phyloP scores from a whole-genome alignment of 2,113 vertebrate genomes.

The Silurus asotus region DNA sequence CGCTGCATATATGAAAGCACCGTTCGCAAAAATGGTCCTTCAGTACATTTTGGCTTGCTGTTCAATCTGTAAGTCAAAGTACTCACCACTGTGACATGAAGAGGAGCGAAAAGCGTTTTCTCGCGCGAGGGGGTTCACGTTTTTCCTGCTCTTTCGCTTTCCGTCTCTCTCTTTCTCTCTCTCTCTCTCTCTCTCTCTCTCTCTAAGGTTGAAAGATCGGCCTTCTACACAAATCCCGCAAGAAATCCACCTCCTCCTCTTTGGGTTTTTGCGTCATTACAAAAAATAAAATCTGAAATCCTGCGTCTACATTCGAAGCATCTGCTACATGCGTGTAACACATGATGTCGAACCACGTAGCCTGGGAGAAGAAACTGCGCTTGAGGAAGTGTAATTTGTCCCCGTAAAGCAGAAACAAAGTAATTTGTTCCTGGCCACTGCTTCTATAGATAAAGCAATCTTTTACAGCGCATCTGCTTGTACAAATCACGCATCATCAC shows the following conservation, averaged over 20 bases:
- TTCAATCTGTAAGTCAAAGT: background rate
- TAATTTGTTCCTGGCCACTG: constrained; percentile 39
- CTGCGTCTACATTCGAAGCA: background rate
- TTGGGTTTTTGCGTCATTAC: constrained; percentile 20
- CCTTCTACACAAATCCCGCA: background rate
- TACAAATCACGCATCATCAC: constrained; percentile 46
- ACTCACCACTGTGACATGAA: background rate
- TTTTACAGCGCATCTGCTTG: constrained; percentile 30
- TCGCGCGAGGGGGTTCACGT: background rate
- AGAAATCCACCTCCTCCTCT: constrained; percentile 20
- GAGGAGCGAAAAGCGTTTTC: background rate
- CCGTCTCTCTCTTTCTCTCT: background rate
- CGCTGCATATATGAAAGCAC: background rate
- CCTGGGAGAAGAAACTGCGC: background rate
- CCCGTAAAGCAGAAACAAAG: constrained; percentile 29
- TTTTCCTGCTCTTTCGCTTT: background rate
- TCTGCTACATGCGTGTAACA: background rate
- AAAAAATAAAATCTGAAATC: constrained; percentile 11
- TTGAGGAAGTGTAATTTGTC: constrained; percentile 30
- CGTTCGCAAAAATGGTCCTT: background rate
- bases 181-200: background rate
- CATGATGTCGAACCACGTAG: background rate
- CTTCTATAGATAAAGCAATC: constrained; percentile 40
- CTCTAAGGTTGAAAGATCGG: background rate
- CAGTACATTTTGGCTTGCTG: background rate